A percentile compares a stretch with the other conserved stretches of the same genome.
phyloP scores from a whole-genome alignment of 2,888 invertebrate species.

The Caenorhabditis zanzibari region DNA sequence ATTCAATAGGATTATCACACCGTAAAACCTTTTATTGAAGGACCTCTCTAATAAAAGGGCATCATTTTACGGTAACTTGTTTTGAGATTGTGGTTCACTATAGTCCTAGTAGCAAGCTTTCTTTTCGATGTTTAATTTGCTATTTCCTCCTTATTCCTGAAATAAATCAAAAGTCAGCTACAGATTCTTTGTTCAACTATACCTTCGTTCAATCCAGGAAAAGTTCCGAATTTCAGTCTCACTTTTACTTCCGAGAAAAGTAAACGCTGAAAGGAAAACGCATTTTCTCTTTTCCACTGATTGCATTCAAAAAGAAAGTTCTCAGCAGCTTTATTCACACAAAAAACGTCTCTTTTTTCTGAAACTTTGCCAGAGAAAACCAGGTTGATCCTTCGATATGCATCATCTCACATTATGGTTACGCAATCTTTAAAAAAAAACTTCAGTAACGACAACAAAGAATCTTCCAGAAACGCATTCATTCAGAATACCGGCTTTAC shows the following conservation, averaged over 20 bases:
- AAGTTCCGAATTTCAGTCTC: too few relatives aligned
- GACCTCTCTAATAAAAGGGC: too few relatives aligned
- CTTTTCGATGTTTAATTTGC: too few relatives aligned
- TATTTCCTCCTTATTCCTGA: too few relatives aligned
- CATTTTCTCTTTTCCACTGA: not conserved
- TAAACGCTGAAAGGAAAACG: not conserved
- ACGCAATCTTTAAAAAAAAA: slow-evolving; percentile 19
- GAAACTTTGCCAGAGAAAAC: slow-evolving; percentile 3
- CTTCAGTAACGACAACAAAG: slow-evolving; percentile 27
- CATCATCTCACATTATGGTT: slow-evolving; percentile 32
- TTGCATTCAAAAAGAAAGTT: slow-evolving; percentile 3
- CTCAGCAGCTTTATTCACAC: not conserved
- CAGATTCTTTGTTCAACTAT: too few relatives aligned
- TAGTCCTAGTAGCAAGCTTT: too few relatives aligned
- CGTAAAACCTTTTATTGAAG: too few relatives aligned
- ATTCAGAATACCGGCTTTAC: slow-evolving; percentile 39
- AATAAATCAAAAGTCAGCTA: too few relatives aligned
- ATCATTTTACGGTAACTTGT: too few relatives aligned
- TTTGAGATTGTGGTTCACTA: too few relatives aligned
- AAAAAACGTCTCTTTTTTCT: slow-evolving; percentile 1
- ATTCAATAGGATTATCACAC: too few relatives aligned
- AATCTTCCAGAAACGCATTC: slow-evolving; percentile 21
- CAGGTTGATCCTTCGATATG: not conserved
- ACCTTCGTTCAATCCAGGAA: too few relatives aligned
- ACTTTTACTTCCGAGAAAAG: not conserved